A percentile compares a stretch with the other conserved stretches of the same genome.
These are phyloP conservation scores for Meriones unguiculatus DNA, from an alignment of 2,113 vertebrate genomes.

Conservation along the genomic window DNA sequence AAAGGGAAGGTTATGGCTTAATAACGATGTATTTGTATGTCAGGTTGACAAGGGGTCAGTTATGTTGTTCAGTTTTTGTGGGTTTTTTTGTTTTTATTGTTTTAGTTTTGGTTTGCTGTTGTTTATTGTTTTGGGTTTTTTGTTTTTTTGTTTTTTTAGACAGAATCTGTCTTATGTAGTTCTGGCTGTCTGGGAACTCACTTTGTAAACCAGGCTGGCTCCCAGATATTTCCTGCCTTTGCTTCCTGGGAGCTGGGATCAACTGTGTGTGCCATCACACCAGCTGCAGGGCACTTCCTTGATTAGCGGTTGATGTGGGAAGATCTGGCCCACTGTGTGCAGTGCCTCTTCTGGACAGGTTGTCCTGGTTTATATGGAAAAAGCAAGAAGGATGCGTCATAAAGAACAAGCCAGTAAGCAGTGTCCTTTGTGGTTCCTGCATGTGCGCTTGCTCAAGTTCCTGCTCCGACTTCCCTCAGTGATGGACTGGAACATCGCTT, in stretches of 20 bases:
- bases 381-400: too few species aligned
- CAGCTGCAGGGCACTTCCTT: background rate
- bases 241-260: background rate
- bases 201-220: too few species aligned
- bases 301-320: background rate
- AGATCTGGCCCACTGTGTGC: background rate
- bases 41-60: background rate
- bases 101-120: background rate
- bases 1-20: background rate
- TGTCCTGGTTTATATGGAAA: background rate
- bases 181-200: background rate
- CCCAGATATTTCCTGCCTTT: background rate
- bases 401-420: background rate
- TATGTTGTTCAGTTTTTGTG: background rate
- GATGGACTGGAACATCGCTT: background rate
- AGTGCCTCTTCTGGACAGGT: background rate
- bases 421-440: background rate
- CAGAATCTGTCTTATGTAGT: background rate
- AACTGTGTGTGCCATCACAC: background rate
- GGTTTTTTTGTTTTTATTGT: background rate
- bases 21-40: background rate
- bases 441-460: background rate
- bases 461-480: background rate
- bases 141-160: background rate
- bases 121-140: background rate